These are phyloP conservation scores for Irena cyanogastra DNA, from an alignment of 2,113 vertebrate species.

Conservation along the genomic window DNA sequence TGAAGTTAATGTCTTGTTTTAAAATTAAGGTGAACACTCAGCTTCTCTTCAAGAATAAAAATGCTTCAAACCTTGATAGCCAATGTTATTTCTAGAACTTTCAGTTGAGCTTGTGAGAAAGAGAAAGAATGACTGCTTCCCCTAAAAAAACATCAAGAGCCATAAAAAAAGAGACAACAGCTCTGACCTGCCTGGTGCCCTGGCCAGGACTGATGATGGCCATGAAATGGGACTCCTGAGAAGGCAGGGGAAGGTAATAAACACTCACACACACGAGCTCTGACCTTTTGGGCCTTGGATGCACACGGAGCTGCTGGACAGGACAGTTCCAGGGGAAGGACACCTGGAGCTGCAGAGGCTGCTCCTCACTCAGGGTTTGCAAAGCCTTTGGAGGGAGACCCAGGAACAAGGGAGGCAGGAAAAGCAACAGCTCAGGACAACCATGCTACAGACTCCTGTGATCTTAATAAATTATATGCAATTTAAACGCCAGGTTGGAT, in stretches of 20 bases:
- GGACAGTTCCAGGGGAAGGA: background rate
- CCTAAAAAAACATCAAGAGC: background rate
- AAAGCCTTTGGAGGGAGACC: background rate
- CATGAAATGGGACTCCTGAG: constrained; percentile 70
- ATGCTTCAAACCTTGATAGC: background rate
- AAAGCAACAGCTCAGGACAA: background rate
- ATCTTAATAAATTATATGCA: background rate
- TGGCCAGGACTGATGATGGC: background rate
- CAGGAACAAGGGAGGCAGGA: fast-evolving
- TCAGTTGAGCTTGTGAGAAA: background rate
- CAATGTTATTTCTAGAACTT: background rate
- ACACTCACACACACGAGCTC: background rate
- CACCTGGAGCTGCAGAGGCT: background rate
- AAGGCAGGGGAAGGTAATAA: constrained; percentile 48
- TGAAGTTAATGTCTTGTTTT: background rate
- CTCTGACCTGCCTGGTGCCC: constrained; percentile 49
- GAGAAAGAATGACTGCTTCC: background rate
- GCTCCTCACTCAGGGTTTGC: background rate
- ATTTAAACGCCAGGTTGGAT: background rate
- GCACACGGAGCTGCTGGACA: background rate
- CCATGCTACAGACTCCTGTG: background rate
- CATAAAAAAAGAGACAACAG: constrained; percentile 46
- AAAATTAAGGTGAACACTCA: background rate
- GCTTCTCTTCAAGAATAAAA: background rate
- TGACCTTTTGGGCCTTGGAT: constrained; percentile 69